These are phyloP conservation scores for Cyrtorhinus lividipennis DNA, from an alignment of 1,140 invertebrate species.

Conservation along the genomic window DNA sequence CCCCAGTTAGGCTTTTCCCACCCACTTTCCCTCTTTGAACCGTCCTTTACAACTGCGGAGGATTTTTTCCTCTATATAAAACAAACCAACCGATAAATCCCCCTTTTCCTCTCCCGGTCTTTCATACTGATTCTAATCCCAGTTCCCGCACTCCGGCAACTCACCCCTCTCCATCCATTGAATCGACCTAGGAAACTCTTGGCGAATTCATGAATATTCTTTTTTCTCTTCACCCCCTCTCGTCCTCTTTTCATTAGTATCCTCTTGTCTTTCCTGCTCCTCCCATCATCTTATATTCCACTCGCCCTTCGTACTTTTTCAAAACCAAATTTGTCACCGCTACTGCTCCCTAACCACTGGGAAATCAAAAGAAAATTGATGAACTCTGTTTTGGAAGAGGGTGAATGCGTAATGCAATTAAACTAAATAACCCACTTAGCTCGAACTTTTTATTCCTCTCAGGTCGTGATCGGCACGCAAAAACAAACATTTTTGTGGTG, in stretches of 20 bases:
- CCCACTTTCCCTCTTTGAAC: neutral
- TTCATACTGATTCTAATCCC: neutral
- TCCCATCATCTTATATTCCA: neutral
- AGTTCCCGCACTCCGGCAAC: neutral
- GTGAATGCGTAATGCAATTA: constrained; percentile 6
- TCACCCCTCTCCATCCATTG: neutral
- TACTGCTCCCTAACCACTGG: neutral
- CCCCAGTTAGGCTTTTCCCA: neutral
- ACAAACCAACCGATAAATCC: neutral
- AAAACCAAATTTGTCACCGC: neutral
- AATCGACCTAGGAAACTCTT: too few relatives aligned
- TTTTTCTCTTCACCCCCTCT: neutral
- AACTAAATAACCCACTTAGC: neutral
- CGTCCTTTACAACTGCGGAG: neutral
- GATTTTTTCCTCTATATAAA: neutral
- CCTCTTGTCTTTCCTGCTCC: neutral
- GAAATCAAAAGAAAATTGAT: constrained; percentile 2
- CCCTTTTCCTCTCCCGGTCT: neutral
- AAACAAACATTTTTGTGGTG: too few relatives aligned
- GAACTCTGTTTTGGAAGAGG: neutral
- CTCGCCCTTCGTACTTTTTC: neutral
- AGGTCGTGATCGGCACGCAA: too few relatives aligned
- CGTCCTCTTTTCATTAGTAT: neutral
- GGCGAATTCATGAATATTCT: too few relatives aligned
- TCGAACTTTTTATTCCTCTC: neutral